Evolutionary conservation across 2,113 vertebrate genomes (phyloP).

Genomic region (Silurus asotus): DNA sequence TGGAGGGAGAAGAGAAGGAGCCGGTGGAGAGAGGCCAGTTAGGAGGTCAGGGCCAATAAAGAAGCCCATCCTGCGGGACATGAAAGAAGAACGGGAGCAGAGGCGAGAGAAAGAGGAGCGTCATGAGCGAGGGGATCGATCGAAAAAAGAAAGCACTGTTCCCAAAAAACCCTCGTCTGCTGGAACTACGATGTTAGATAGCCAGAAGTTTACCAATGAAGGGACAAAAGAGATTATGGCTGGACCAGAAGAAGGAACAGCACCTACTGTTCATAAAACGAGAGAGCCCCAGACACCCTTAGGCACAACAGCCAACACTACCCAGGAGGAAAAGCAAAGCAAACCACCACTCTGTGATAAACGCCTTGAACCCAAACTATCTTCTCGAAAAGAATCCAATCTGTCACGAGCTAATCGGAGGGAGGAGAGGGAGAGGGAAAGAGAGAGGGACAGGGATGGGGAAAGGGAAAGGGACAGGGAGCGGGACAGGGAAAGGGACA

Average conservation of each 20-base stretch:
- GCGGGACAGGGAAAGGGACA: constrained; percentile 64
- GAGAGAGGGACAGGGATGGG: constrained; percentile 76
- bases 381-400: constrained; percentile 77
- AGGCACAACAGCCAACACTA: constrained; percentile 59
- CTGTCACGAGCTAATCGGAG: constrained; percentile 84
- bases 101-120: constrained; percentile 88
- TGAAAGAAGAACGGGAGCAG: constrained; percentile 96
- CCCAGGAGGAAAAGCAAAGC: constrained; percentile 83
- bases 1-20: constrained; percentile 82
- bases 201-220: constrained; percentile 61
- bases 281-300: constrained; percentile 65
- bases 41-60: constrained; percentile 96
- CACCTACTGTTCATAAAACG: constrained; percentile 45
- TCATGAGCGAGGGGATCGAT: constrained; percentile 77
- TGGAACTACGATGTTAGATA: constrained; percentile 72
- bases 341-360: constrained; percentile 76
- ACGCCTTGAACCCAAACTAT: constrained; percentile 77
- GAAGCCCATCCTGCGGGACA: constrained; percentile 93
- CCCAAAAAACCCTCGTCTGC: constrained; percentile 60
- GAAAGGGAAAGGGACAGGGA: constrained; percentile 47
- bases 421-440: constrained; percentile 87
- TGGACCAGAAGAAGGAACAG: constrained; percentile 57
- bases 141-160: constrained; percentile 71
- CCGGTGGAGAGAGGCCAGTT: constrained; percentile 81
- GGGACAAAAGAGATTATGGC: constrained; percentile 59